Base-by-base conservation (phyloP, 1,140 invertebrate species). In the Lepidotrigona ventralis region DNA sequence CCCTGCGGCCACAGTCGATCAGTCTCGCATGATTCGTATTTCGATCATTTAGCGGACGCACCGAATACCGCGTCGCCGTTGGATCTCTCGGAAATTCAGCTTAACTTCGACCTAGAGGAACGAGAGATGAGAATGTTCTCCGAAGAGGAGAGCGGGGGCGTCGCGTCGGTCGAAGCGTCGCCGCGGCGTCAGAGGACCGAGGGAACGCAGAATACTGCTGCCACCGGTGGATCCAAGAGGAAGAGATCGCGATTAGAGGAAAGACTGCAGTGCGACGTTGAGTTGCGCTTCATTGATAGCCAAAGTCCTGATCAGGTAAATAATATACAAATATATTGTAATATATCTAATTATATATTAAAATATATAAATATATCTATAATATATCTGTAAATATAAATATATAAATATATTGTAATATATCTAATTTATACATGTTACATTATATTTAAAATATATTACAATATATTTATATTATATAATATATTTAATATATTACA, bases 21-120 rank as follows among this genome's bases (percentile, higher is more conserved):
- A 2, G 97, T 98, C 0, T 98, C 98, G 0, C 98, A 98, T 92
- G 98, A 99, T 93, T 98, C 98, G 2, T 99, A 98, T 93, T 99
- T 99, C 94, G 98, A 98, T 94, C 95, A 95, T 68, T 87, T 95
- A 21, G 93, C 94, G 26, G 95, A 95, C 91, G 86, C 91, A 91
- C 89, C 95, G 89, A 93, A 94, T 91, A 76, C 96, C 89, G 78
- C 95, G 33, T 95, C 95, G 39, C 94, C 95, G 0, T 93, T 96
- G 23, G 97, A 98, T 93, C 94, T 98, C 54, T 97, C 97, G 60
- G 97, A 97, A 88, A 96, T 98, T 91, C 96, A 97, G 64, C 93
- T 98, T 17, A 97, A 97, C 72, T 97, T 98, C 88, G 97, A 97
- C 83, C 95, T 97, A 21, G 97, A 98, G 89, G 97, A 98, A 90